Evolutionary conservation across 2,888 invertebrate species (phyloP).

Genomic region (Lasiommata megera): DNA sequence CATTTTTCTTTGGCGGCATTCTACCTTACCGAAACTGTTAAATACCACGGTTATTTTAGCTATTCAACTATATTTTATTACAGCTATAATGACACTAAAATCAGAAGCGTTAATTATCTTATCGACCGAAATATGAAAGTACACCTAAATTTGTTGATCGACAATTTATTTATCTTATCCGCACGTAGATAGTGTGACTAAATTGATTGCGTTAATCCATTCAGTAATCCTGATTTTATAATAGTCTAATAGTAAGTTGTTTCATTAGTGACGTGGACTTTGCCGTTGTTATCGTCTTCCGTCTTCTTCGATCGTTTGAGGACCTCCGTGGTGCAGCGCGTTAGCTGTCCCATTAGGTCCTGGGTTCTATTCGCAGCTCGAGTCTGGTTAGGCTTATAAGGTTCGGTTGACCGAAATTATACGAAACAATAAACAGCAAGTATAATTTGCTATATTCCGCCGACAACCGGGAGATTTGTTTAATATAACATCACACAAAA

Average conservation of each 20-base stretch:
- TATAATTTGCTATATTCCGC: no score
- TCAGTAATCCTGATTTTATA: constrained; percentile 27
- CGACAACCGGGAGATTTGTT: no score
- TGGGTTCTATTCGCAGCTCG: no score
- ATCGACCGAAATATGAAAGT: not conserved
- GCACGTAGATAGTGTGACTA: not conserved
- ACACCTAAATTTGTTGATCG: constrained; percentile 5
- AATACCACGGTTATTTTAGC: constrained; percentile 1
- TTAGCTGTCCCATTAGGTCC: no score
- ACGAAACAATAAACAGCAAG: no score
- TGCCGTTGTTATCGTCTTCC: not conserved
- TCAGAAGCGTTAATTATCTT: constrained; percentile 12
- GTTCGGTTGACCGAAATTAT: no score
- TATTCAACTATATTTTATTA: constrained; percentile 5
- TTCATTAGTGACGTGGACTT: constrained; percentile 27
- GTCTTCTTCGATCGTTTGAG: not conserved
- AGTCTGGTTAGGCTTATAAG: no score
- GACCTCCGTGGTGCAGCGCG: no score
- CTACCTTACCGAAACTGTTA: not conserved
- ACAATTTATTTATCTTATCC: constrained; percentile 14
- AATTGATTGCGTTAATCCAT: constrained; percentile 11
- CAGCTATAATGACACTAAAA: constrained; percentile 24
- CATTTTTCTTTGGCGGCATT: constrained; percentile 31
- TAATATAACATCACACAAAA: no score
- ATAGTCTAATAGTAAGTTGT: constrained; percentile 3